Base-by-base conservation (phyloP, 1,140 invertebrate species). In the Ceratoteleas bidentatus region DNA sequence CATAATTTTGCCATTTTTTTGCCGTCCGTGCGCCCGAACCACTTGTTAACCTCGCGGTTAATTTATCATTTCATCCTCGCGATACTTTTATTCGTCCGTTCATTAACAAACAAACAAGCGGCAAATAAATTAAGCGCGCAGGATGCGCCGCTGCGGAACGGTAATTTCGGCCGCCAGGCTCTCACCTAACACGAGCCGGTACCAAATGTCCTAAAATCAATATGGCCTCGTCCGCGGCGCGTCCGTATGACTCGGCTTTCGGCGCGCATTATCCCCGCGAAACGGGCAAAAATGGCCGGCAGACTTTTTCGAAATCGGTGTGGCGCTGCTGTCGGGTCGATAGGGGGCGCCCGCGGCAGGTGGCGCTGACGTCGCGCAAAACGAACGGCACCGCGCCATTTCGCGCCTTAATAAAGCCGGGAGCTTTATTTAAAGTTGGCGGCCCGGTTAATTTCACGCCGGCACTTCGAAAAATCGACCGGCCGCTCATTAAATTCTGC, bases 151-250 rank as follows among this genome's bases (percentile, higher is more conserved):
- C 52, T n/a, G 6, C 33, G 16, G 43, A 56, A 58, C 65, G 53
- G 45, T 70, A 66, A 79, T 79, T 61, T 78, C 50, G 75, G 32
- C 61, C 34, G 60, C 60, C 60, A 65, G 75, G 24, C 24, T 24
- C 24, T 78, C 66, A 60, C 66, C 54, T 78, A 72, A 78, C 60
- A 72, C 75, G 45, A 72, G 47, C 66, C 68, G 75, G 75, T 68
- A 78, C 75, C 75, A 78, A 78, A 56, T 78, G 75, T 78, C 75
- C 75, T 66, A 78, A 78, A 78, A 79, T 79, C 68, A 79, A 73
- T 73, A 79, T 50, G 65, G 66, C 65, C 65, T 60, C 75, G 60
- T 78, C 66, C 66, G 53, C 64, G 50, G 24, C 45, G 52, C 70
- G 40, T 54, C 8, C 45, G 13, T 52, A 40, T 66, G 64, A 69